These are phyloP conservation scores for Meta bourneti DNA, from an alignment of 2,888 invertebrate species.

Conservation along the genomic window DNA sequence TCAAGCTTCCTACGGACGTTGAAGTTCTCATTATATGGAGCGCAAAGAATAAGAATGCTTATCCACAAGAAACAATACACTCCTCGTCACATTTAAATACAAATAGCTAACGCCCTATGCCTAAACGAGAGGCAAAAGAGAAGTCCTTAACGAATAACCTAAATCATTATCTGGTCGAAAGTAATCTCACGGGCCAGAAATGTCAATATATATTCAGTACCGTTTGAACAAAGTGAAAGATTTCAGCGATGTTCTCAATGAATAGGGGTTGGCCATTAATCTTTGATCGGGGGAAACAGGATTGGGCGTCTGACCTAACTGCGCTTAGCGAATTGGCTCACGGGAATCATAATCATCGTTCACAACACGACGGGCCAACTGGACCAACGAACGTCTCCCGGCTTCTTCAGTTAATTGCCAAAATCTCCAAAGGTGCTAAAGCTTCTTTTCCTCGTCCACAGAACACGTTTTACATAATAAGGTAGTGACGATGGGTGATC, in stretches of 20 bases:
- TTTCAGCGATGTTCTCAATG: slow-evolving; percentile 48
- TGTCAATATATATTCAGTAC: slow-evolving; percentile 37
- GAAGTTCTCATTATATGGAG: neutral
- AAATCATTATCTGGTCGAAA: neutral
- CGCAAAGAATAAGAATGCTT: neutral
- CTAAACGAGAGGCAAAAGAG: neutral
- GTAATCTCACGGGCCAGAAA: neutral
- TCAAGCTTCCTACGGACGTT: neutral
- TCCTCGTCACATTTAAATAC: neutral
- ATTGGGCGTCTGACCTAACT: slow-evolving; percentile 42
- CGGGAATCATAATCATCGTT: slow-evolving; percentile 17
- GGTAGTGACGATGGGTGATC: slow-evolving; percentile 46
- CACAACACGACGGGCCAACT: slow-evolving; percentile 48
- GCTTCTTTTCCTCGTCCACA: slow-evolving; percentile 21
- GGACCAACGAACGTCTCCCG: slow-evolving; percentile 38
- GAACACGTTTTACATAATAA: slow-evolving; percentile 59
- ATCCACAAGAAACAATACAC: neutral
- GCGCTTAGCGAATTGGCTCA: slow-evolving; percentile 22
- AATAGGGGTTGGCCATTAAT: slow-evolving; percentile 38
- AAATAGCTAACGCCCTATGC: slow-evolving; percentile 10
- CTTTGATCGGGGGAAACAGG: slow-evolving; percentile 19
- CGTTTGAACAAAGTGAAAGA: slow-evolving; percentile 47
- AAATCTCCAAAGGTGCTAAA: slow-evolving; percentile 31
- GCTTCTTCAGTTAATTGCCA: slow-evolving; percentile 26
- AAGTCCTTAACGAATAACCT: slow-evolving; percentile 26